phyloP scores from a whole-genome alignment of 1,140 invertebrate species.

The Diprion similis region DNA sequence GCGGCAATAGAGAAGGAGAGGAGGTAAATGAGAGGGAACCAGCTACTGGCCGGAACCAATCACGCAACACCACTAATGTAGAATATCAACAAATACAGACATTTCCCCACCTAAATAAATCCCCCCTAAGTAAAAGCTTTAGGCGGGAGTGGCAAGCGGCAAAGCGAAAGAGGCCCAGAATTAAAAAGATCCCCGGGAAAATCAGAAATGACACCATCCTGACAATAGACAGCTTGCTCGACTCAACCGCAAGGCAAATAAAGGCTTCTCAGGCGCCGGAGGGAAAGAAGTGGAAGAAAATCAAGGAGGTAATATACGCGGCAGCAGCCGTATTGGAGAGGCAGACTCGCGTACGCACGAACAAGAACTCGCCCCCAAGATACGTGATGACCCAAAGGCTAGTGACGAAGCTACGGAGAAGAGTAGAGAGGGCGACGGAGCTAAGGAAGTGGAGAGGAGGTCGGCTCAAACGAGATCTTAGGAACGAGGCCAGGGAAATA shows the following conservation, averaged over 20 bases:
- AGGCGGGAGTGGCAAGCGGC: too few relatives aligned
- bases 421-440: background rate
- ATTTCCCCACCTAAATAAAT: too few relatives aligned
- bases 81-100: too few relatives aligned
- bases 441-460: background rate
- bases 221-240: background rate
- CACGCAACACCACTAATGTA: too few relatives aligned
- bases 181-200: background rate
- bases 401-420: background rate
- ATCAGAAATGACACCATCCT: background rate
- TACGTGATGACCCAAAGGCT: background rate
- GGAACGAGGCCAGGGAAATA: background rate
- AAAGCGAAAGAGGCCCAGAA: background rate
- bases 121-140: too few relatives aligned
- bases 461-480: background rate
- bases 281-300: background rate
- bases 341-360: background rate
- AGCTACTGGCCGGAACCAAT: too few relatives aligned
- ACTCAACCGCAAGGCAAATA: background rate
- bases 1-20: too few relatives aligned
- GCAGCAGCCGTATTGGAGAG: background rate
- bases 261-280: background rate
- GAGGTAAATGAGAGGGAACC: too few relatives aligned
- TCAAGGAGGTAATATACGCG: background rate
- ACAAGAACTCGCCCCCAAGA: background rate